These are phyloP conservation scores for Dendronephthya gigantea DNA, from an alignment of 64 coral and sea anemone genomes.

Conservation along the genomic window DNA sequence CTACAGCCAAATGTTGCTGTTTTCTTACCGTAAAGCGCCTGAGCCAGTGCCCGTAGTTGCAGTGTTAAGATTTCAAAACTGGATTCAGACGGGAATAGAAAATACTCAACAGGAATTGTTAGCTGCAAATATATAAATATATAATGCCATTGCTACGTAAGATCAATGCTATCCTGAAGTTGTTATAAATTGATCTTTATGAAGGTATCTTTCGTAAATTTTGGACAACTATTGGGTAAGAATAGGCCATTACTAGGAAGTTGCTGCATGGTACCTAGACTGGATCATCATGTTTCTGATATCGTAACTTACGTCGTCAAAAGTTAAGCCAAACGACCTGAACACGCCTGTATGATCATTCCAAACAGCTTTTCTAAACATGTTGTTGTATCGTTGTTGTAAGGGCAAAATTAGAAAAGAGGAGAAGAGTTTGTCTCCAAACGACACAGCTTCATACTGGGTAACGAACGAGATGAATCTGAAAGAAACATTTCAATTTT, in stretches of 20 bases:
- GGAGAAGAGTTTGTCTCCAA: slow-evolving; percentile 69
- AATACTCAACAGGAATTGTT: slow-evolving; percentile 62
- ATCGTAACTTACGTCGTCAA: slow-evolving; percentile 49
- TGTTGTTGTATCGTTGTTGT: slow-evolving; percentile 53
- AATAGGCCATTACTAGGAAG: too few species aligned
- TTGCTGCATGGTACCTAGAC: too few species aligned
- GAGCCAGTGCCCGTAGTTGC: slow-evolving; percentile 56
- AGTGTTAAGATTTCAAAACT: slow-evolving; percentile 37
- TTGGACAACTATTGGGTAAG: too few species aligned
- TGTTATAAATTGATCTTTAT: too few species aligned
- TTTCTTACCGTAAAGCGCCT: slow-evolving; percentile 21
- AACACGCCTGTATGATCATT: slow-evolving; percentile 55
- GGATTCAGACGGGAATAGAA: slow-evolving; percentile 67
- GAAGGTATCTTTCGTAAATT: too few species aligned
- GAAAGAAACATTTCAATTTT: neutral
- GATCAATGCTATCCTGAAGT: too few species aligned
- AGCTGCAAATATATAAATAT: slow-evolving; percentile 27
- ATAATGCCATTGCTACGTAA: neutral
- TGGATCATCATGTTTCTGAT: neutral
- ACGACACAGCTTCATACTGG: slow-evolving; percentile 80
- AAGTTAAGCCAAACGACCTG: slow-evolving; percentile 57
- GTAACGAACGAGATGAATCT: slow-evolving; percentile 68
- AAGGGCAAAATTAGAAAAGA: slow-evolving; percentile 64
- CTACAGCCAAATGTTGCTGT: neutral
- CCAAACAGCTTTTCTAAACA: slow-evolving; percentile 65